phyloP scores from a whole-genome alignment of 2,797 vertebrate species.

The Sternarchorhynchus goeldii region DNA sequence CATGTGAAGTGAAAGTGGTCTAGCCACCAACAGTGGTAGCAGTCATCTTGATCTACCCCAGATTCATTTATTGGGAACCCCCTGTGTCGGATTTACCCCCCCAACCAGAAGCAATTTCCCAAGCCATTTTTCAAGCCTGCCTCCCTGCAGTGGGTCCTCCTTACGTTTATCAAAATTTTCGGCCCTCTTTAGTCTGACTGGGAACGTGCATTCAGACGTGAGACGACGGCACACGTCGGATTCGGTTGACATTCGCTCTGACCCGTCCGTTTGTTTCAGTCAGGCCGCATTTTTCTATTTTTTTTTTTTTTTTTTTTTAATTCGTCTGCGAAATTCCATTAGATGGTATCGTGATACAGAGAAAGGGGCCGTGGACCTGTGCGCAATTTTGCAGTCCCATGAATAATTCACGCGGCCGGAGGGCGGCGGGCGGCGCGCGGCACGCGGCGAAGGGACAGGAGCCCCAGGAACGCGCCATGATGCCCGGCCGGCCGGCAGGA shows the following conservation, averaged over 20 bases:
- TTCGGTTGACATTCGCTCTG: neutral
- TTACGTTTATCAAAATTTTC: constrained; percentile 5
- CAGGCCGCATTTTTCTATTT: neutral
- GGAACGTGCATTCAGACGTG: neutral
- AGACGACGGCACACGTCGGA: neutral
- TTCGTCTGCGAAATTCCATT: constrained; percentile 11
- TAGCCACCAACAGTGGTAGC: neutral
- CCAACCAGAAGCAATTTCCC: neutral
- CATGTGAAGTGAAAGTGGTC: neutral
- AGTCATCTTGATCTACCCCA: constrained; percentile 22
- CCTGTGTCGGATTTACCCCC: neutral
- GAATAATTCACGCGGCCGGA: constrained; percentile 1
- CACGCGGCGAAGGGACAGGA: no score
- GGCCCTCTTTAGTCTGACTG: neutral
- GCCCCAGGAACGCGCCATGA: no score
- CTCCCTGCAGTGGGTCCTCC: neutral
- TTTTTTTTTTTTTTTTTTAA: neutral
- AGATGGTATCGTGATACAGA: constrained; percentile 7
- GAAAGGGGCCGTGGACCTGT: neutral
- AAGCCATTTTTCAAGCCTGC: constrained; percentile 5
- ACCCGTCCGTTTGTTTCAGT: constrained; percentile 13
- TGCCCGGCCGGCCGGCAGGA: neutral
- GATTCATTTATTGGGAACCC: constrained; percentile 18
- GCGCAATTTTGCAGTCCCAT: constrained; percentile 1
- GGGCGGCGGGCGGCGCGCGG: no score